A percentile compares a stretch with the other conserved stretches of the same genome.
Conservation (phyloP, 2,113 vertebrate genomes). For the Dolichallabes microphthalmus region DNA sequence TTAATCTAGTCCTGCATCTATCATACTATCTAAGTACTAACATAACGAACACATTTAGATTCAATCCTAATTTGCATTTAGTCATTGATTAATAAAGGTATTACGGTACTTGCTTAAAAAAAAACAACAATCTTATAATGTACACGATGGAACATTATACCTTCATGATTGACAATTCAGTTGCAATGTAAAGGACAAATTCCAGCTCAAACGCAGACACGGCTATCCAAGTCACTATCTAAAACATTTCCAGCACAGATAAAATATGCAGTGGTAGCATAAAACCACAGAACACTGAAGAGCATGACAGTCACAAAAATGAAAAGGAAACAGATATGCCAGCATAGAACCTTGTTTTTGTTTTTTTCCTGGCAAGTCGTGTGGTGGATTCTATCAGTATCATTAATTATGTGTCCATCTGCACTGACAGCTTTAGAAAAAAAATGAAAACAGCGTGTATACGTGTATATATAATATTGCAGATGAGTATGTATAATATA, state of each 20-base stretch:
- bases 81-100: too few species aligned
- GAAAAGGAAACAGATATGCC: background rate
- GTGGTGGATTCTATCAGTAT: too few species aligned
- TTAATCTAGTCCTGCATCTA: background rate
- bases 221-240: background rate
- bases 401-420: too few species aligned
- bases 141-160: background rate
- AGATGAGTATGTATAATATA: too few species aligned
- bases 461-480: too few species aligned
- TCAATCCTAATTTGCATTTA: background rate
- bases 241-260: background rate
- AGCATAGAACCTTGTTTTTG: too few species aligned
- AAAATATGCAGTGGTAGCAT: background rate
- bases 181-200: background rate
- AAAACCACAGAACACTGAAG: background rate
- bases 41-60: background rate
- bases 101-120: too few species aligned
- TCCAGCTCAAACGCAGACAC: background rate
- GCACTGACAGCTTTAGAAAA: too few species aligned
- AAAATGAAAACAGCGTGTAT: too few species aligned
- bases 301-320: background rate
- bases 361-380: too few species aligned
- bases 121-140: too few species aligned
- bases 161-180: background rate
- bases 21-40: background rate